Base-by-base conservation (phyloP, 2,797 vertebrate genomes). In the Pachyuromys duprasi region DNA sequence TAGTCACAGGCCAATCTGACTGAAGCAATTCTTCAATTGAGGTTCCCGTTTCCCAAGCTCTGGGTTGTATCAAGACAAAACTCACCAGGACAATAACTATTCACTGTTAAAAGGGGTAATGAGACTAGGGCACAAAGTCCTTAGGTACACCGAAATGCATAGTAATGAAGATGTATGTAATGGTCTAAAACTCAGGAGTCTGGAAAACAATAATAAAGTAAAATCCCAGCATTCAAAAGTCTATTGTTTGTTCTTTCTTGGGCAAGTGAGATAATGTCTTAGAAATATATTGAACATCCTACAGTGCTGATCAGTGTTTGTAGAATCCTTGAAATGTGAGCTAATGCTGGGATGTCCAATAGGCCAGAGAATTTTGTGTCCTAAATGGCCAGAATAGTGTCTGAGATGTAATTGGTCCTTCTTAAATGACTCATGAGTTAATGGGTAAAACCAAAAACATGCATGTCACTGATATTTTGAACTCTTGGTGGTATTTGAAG, bases 241-340 rank as follows among this genome's bases (percentile, higher is more conserved):
- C 60, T 53, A 13, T 45, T 67, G 53, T 78, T 76, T 88, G 65
- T 62, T 82, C 53, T 53, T 55, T 89, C 65, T 53, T 84, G n/a
- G 76, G n/a, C 49, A 69, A 76, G 80, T 93, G n/a, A 92, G 72
- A 89, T 86, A 86, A 82, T 57, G 57, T 91, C 70, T 78, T 67
- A 92, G 45, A 92, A 81, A 31, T 15, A 72, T 63, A 78, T 65
- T 76, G 67, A 81, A 90, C 80, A 78, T 39, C 60, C 84, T 17
- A 8, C 76, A 36, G 12, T 65, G 8, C 57, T 90, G 1, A 60
- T 75, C 49, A 36, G 11, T 86, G 53, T 62, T 72, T 83, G 20
- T 33, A 92, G 26, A 88, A 55, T 90, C 33, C 39, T 26, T 31
- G 67, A 39, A 36, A n/a, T 70, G 75, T 45, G 63, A 92, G 33